Evolutionary conservation across 2,113 vertebrate species (phyloP), one percentile per base, ranked within the genome.

Genomic region (Corythornis cristatus): DNA sequence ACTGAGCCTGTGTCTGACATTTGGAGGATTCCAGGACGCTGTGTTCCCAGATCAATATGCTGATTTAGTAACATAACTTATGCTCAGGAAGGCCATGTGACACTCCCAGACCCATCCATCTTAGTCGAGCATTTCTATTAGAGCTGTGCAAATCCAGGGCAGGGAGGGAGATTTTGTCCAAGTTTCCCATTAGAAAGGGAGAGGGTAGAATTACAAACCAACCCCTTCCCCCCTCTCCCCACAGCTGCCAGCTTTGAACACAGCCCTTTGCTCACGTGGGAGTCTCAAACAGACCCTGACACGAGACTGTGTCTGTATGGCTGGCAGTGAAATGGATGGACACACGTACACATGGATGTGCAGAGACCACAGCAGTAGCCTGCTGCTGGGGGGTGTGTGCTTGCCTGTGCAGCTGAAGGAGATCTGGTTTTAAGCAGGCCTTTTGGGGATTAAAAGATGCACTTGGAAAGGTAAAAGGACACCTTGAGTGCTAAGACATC

Each of bases 11-110:
- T 95, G 95, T 68, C 95, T 96, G 96, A 93, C 96, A 95, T 96
- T 96, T 96, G 95, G 91, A 95, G 93, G 92, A 96, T 96, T 96
- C 85, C 85, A 89, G 94, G 95, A 96, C 93, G 29, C 85, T 81
- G 48, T 93, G 93, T 96, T 96, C 95, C 85, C 89, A 95, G 90
- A 96, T 96, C 96, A 95, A 95, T 96, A 96, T 96, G 95, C 93
- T 96, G 94, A 96, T 96, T 96, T 95, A 96, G 91, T 93, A 96
- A 89, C 94, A 68, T 86, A 95, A 93, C 94, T 95, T 95, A 86
- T 91, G 94, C 93, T 96, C 61, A 42, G 79, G 93, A 95, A 95
- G 89, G 93, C 91, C 93, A 95, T 61, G 94, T 95, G 93, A 95
- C 85, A 78, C 85, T 89, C 57, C 75, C 79, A 93, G 91, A 93